Evolutionary conservation across 2,888 invertebrate species (phyloP), one percentile per base, ranked within the genome.

Genomic region (Apoderus coryli): DNA sequence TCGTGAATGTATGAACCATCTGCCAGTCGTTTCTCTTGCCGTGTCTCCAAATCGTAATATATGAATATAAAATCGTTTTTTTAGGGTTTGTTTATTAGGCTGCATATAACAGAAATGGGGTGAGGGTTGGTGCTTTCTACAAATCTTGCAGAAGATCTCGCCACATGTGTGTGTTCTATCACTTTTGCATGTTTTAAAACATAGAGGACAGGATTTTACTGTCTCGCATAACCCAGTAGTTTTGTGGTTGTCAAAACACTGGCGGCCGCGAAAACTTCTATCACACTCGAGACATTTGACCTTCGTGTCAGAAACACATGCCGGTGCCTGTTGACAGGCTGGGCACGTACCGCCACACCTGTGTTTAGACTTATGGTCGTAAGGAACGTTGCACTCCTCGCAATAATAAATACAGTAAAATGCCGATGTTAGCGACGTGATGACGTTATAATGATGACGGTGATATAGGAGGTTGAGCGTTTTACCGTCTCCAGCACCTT

Each of bases 361-460:
- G n/a, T n/a, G n/a, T n/a, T n/a, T n/a, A n/a, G n/a, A n/a, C n/a
- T n/a, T n/a, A n/a, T 27, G 5, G 10, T 44, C 22, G 27, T 36
- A 46, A 2, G 42, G 38, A 7, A 33, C 29, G 24, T 43, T 35
- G 31, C 45, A 46, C 14, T 22, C 14, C 27, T 43, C 41, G 29
- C 46, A 48, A 27, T 33, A 45, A 34, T 46, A 48, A 2, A 5
- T 16, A 16, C 39, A 38, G 5, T 33, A 33, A 25, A 47, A 45
- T 5, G 41, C 40, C 5, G 43, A 38, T 4, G 45, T 45, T 6
- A 44, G 27, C 16, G 41, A 41, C 2, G 33, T 41, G 7, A 44
- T 42, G 3, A 46, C 42, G 27, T 45, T 44, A 24, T 34, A 43
- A 29, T 41, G 46, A 4, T 33, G 27, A 4, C 44, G 16, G 22